phyloP scores from a whole-genome alignment of 2,888 invertebrate species.

The Unio delphinus region DNA sequence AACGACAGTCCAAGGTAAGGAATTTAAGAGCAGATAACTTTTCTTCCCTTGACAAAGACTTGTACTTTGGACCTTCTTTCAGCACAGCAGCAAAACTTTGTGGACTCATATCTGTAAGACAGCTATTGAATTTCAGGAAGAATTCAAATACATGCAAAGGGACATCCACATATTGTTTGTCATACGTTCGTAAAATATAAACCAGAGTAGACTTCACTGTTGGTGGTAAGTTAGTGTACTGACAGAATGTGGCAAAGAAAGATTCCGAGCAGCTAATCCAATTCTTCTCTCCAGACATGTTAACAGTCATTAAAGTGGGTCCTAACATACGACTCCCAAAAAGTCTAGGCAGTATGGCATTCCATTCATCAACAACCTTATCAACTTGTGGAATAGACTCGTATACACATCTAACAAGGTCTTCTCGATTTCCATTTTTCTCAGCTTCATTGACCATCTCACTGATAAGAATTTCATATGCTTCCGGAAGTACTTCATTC shows the following conservation, averaged over 20 bases:
- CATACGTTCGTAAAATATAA: too few species aligned
- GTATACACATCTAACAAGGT: slow-evolving; percentile 8
- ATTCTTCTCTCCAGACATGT: slow-evolving; percentile 6
- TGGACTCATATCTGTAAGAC: neutral
- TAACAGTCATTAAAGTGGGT: slow-evolving; percentile 5
- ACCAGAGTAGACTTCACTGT: too few species aligned
- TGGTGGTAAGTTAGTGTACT: too few species aligned
- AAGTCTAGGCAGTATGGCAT: slow-evolving; percentile 25
- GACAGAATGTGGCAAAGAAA: slow-evolving; percentile 3
- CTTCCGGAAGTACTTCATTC: slow-evolving; percentile 16
- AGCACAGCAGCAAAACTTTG: slow-evolving; percentile 1
- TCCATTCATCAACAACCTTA: slow-evolving; percentile 9
- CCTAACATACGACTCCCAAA: slow-evolving; percentile 4
- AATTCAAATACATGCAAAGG: too few species aligned
- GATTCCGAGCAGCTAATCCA: slow-evolving; percentile 13
- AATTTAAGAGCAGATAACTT: slow-evolving; percentile 12
- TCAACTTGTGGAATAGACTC: slow-evolving; percentile 10
- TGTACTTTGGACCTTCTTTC: neutral
- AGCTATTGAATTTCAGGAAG: neutral
- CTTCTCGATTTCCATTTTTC: neutral
- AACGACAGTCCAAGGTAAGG: slow-evolving; percentile 2
- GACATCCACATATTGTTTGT: too few species aligned
- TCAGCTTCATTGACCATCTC: slow-evolving; percentile 5
- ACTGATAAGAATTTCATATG: slow-evolving; percentile 11
- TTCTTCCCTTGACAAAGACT: neutral